Percentiles rank a stretch among this genome's conserved stretches.
These are phyloP conservation scores for Eremophila alpestris DNA, from an alignment of 2,797 vertebrate species.

Conservation along the genomic window DNA sequence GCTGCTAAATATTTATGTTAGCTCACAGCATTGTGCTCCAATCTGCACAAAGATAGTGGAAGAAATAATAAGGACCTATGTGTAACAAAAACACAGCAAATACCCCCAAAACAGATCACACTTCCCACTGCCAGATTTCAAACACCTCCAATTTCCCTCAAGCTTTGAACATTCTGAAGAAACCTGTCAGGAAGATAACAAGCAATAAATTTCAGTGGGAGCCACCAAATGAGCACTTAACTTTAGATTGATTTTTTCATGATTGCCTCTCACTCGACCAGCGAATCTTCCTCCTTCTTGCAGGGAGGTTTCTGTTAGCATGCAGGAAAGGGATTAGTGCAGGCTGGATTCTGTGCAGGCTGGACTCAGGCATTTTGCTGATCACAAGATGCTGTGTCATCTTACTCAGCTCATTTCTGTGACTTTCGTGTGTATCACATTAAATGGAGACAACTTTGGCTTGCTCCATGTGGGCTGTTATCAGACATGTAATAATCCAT, in stretches of 20 bases:
- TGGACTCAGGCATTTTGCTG: not conserved
- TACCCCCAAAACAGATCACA: not conserved
- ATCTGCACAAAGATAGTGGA: not conserved
- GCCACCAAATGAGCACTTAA: not conserved
- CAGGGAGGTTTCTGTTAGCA: not conserved
- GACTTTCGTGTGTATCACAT: accelerated
- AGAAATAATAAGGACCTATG: not conserved
- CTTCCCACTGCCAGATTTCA: not conserved
- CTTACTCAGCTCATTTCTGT: not conserved
- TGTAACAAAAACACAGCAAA: not conserved
- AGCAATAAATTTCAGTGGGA: not conserved
- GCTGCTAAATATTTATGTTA: not conserved
- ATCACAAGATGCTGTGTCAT: not conserved
- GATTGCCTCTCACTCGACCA: not conserved
- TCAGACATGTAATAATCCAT: not conserved
- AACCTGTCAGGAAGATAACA: not conserved
- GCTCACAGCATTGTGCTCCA: not conserved
- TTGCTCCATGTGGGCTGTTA: not conserved
- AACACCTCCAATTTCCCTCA: not conserved
- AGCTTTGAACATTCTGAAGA: not conserved
- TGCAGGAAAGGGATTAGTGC: not conserved
- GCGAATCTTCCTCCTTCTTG: not conserved
- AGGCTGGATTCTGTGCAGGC: not conserved
- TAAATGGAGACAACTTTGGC: not conserved
- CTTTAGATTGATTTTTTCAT: not conserved